These are phyloP conservation scores for Altica lythri DNA, from an alignment of 2,888 invertebrate genomes.

Conservation along the genomic window DNA sequence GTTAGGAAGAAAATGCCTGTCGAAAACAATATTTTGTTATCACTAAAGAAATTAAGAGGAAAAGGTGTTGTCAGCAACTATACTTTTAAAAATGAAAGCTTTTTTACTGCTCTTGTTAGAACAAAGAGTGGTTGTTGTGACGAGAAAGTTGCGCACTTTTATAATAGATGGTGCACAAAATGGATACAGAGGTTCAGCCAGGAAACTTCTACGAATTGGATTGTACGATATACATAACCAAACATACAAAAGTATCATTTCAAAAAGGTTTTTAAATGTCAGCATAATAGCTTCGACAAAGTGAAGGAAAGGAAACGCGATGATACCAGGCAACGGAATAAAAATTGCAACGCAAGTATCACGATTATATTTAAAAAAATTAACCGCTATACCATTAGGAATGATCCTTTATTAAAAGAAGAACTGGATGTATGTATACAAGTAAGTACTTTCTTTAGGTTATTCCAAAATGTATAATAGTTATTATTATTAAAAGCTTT, in stretches of 20 bases:
- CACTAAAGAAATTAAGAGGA: no score
- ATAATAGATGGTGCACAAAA: slow-evolving; percentile 1
- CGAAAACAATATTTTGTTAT: no score
- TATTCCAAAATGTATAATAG: no score
- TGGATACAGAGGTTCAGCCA: slow-evolving; percentile 12
- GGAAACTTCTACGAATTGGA: slow-evolving; percentile 14
- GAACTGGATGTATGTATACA: no score
- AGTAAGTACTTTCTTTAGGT: no score
- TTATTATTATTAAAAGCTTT: no score
- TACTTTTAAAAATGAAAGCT: not conserved
- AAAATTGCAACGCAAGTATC: no score
- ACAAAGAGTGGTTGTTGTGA: not conserved
- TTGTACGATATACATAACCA: slow-evolving; percentile 12
- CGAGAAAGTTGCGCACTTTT: not conserved
- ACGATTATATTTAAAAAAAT: no score
- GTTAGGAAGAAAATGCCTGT: not conserved
- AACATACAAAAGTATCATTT: slow-evolving; percentile 7
- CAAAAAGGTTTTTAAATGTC: slow-evolving; percentile 17
- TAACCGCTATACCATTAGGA: no score
- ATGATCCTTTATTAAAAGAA: no score
- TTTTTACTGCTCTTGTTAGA: not conserved
- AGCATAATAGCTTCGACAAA: slow-evolving; percentile 16
- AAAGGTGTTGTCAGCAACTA: not conserved
- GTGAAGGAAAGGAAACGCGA: slow-evolving; percentile 12
- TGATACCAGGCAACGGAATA: no score